Percentiles rank a stretch among this genome's conserved stretches.
Evolutionary conservation across 2,113 vertebrate species (phyloP).

Genomic region (Anguilla rostrata): DNA sequence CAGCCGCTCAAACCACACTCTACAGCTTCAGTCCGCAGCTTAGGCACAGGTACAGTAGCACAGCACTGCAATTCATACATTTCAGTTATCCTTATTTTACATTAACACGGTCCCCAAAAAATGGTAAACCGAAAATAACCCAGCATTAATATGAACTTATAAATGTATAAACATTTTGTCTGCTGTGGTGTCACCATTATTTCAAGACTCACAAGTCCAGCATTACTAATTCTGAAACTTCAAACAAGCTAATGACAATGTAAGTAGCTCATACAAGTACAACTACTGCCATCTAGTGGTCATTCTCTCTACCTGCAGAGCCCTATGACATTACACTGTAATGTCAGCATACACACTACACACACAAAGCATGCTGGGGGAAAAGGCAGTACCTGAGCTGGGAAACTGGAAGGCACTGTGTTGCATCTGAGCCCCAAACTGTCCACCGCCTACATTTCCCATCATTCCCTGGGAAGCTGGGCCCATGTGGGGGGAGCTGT

Average conservation of each 20-base stretch:
- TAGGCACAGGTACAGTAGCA: no score
- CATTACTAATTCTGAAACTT: no score
- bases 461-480: constrained; percentile 49
- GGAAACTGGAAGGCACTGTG: constrained; percentile 42
- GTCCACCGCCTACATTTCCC: constrained; percentile 42
- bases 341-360: background rate
- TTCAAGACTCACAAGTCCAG: no score
- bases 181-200: no score
- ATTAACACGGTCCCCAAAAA: no score
- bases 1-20: background rate
- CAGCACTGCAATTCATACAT: no score
- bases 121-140: no score
- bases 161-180: no score
- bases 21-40: no score
- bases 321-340: background rate
- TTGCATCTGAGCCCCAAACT: constrained; percentile 36
- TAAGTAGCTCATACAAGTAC: background rate
- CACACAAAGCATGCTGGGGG: constrained; percentile 32
- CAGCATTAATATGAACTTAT: no score
- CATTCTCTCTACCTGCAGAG: background rate
- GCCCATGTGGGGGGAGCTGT: constrained; percentile 46
- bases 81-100: no score
- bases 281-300: constrained; percentile 26
- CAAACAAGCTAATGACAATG: no score
- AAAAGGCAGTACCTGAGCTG: constrained; percentile 41